Evolutionary conservation across 1,140 invertebrate genomes (phyloP), one percentile per base, ranked within the genome.

Genomic region (Hyles euphorbiae): DNA sequence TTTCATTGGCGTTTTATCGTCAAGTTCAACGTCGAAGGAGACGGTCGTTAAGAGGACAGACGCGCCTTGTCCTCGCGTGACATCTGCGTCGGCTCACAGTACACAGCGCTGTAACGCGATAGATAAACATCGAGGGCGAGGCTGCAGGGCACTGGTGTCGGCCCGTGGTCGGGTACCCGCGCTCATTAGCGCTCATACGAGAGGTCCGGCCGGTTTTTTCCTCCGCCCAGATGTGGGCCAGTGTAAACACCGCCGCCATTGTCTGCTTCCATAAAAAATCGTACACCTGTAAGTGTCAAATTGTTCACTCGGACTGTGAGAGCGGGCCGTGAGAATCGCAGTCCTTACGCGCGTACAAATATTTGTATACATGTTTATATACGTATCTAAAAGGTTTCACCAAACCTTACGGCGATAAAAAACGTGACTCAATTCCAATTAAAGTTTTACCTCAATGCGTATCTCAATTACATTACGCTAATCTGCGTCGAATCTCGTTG

Each of bases 241-340:
- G 82, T 71, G 80, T 68, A 87, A 84, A 87, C 76, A 83, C 70
- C 76, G 68, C 65, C 68, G 70, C 71, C 68, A 79, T 84, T 81
- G 80, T 83, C 70, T 74, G 72, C 49, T 60, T 34, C 66, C 56
- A 78, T 81, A 88, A 88, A 88, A 88, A 88, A 78, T 77, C 53
- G 79, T 75, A 87, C 83, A 88, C 85, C 85, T 88, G 83, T 82
- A 87, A 83, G 85, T 88, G 83, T 87, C 83, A 88, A 87, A 88
- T 78, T 83, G 80, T 87, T 87, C 83, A 84, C 83, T 80, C 68
- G 61, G 72, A 53, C 73, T 70, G 73, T 72, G 71, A 70, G 75
- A 68, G 73, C 69, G 66, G 68, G 61, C 74, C 81, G 82, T 85
- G 84, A 78, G 82, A 87, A 84, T 76, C 72, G 63, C 69, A 53